Evolutionary conservation across 2,888 invertebrate species (phyloP).

Genomic region (Cylloceria caligata): DNA sequence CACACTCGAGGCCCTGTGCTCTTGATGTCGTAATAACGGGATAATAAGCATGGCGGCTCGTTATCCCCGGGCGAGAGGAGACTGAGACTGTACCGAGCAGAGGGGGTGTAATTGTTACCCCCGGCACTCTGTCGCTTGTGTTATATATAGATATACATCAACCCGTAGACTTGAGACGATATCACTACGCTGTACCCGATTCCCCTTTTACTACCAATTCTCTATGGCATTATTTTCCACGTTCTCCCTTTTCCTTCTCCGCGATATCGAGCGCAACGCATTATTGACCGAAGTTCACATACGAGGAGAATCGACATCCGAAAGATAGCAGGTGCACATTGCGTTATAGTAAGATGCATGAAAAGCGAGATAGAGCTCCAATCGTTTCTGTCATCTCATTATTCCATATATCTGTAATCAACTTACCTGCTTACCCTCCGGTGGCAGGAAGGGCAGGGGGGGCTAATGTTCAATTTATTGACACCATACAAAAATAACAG

Average conservation of each 20-base stretch:
- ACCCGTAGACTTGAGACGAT: not conserved
- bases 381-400: slow-evolving; percentile 6
- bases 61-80: slow-evolving; percentile 39
- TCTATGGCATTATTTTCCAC: not conserved
- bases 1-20: slow-evolving; percentile 52
- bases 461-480: too few species aligned
- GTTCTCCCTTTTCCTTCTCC: not conserved
- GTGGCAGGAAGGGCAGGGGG: too few species aligned
- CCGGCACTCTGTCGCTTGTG: slow-evolving; percentile 36
- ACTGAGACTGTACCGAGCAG: slow-evolving; percentile 43
- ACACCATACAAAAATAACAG: too few species aligned
- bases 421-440: too few species aligned
- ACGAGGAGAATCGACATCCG: slow-evolving; percentile 21
- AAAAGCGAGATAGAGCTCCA: slow-evolving; percentile 9
- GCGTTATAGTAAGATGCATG: not conserved
- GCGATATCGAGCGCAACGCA: not conserved
- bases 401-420: not conserved
- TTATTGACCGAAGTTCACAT: slow-evolving; percentile 1
- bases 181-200: not conserved
- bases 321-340: slow-evolving; percentile 26
- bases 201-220: not conserved
- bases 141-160: slow-evolving; percentile 36
- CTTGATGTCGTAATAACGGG: slow-evolving; percentile 66
- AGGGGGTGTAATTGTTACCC: slow-evolving; percentile 61
- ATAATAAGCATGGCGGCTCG: slow-evolving; percentile 64